Evolutionary conservation across 2,888 invertebrate genomes (phyloP), one percentile per base, ranked within the genome.

Genomic region (Sinodicranocentrus sp.): DNA sequence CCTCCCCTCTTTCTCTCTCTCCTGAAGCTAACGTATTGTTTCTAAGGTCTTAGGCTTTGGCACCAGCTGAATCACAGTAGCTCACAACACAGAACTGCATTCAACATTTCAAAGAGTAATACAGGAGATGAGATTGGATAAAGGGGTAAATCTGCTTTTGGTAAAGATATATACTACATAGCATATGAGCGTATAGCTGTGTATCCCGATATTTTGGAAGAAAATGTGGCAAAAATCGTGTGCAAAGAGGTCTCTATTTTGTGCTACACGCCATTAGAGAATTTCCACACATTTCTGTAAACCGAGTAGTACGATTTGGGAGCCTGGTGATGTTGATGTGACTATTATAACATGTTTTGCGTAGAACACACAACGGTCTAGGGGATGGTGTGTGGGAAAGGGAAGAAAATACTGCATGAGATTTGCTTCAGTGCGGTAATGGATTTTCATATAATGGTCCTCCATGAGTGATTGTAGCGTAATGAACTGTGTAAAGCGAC

Each of bases 401-500:
- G 48, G 10, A 10, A n/a, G 48, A 48, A 39, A 79, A 25, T 71
- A 39, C 61, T 17, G 71, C 71, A 79, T 72, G 54, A 17, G 39
- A 26, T n/a, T 21, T 19, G 23, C 61, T 82, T 65, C 44, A 61
- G 13, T 75, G 68, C 61, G 61, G 75, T 82, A 82, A 82, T 75
- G 61, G 54, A 65, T 75, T 59, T 78, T 72, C 57, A 63, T 61
- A 44, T 68, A 76, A 59, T 72, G 52, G 71, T 48, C 48, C 48
- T 61, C 67, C 67, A 67, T 80, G 77, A 63, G 59, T 61, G 71
- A 65, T 63, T 76, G 70, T 70, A 54, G 63, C 77, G 68, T 78
- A 84, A 84, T 84, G 84, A 77, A 84, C 73, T 84, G 84, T 70
- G 65, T 39, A 82, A 77, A 83, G 19, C 33, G 33, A 83, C 21